Evolutionary conservation across 2,888 invertebrate genomes (phyloP).

Genomic region (Morinoia aosen): DNA sequence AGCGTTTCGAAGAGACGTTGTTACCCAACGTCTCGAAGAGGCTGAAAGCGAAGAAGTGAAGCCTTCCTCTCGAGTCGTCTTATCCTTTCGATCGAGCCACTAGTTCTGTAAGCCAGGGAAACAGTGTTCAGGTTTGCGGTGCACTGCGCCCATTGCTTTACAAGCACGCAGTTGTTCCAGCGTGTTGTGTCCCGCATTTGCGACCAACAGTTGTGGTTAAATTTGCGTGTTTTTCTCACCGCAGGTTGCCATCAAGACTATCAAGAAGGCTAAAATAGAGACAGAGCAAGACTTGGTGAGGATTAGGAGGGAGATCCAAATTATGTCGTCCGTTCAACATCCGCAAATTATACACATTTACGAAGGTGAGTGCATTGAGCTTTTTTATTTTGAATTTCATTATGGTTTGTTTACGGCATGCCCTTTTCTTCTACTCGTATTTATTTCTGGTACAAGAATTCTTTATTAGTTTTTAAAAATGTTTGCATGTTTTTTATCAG

Average conservation of each 20-base stretch:
- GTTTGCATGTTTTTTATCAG: no score
- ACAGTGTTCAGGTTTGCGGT: neutral
- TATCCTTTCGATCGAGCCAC: neutral
- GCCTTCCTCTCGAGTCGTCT: neutral
- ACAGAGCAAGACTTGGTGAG: conserved; percentile 96
- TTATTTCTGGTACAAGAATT: neutral
- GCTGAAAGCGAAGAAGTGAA: neutral
- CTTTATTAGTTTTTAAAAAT: no score
- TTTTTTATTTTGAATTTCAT: neutral
- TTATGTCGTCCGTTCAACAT: conserved; percentile 98
- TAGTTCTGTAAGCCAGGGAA: neutral
- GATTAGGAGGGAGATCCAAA: conserved; percentile 97
- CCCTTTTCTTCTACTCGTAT: neutral
- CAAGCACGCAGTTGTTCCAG: neutral
- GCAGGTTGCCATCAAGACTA: conserved; percentile 95
- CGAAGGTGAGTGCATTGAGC: conserved; percentile 81
- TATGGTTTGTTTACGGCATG: neutral
- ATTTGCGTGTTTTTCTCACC: no score
- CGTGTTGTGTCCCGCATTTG: neutral
- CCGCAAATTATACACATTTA: conserved; percentile 99
- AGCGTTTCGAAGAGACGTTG: no score
- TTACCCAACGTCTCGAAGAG: neutral
- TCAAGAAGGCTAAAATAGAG: conserved; percentile 96
- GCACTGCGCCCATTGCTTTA: neutral
- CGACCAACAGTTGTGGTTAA: neutral